Evolutionary conservation across 2,888 invertebrate genomes (phyloP).

Genomic region (Oscheius myriophilus): DNA sequence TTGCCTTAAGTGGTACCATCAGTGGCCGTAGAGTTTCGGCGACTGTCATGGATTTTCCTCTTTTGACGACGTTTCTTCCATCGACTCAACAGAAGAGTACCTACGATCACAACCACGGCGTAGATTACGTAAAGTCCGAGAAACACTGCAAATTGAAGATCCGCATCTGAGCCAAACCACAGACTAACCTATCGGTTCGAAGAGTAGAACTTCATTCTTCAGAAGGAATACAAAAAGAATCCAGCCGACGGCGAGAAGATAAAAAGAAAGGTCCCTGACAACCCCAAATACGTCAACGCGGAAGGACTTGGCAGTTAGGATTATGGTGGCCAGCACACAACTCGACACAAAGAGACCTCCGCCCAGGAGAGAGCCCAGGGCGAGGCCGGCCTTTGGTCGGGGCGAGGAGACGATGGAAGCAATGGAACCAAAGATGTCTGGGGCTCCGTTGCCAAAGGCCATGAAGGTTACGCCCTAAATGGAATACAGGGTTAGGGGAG

Average conservation of each 20-base stretch:
- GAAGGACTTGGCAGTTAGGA: constrained; percentile 76
- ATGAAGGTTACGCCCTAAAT: constrained; percentile 78
- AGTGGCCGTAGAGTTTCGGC: constrained; percentile 4
- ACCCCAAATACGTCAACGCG: constrained; percentile 41
- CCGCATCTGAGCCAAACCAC: constrained; percentile 34
- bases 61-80: constrained; percentile 30
- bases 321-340: constrained; percentile 76
- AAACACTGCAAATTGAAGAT: constrained; percentile 69
- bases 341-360: constrained; percentile 78
- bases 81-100: constrained; percentile 52
- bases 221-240: constrained; percentile 74
- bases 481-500: neutral
- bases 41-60: constrained; percentile 19
- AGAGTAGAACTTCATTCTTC: constrained; percentile 73
- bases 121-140: constrained; percentile 73
- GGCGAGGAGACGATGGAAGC: constrained; percentile 73
- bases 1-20: neutral
- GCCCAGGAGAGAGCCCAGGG: constrained; percentile 74
- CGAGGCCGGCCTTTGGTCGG: constrained; percentile 71
- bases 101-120: constrained; percentile 73
- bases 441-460: constrained; percentile 80
- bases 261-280: constrained; percentile 75
- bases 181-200: constrained; percentile 66
- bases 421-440: constrained; percentile 79
- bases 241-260: constrained; percentile 74